These are phyloP conservation scores for Macroramphosus scolopax DNA, from an alignment of 2,797 vertebrate genomes.

Conservation along the genomic window DNA sequence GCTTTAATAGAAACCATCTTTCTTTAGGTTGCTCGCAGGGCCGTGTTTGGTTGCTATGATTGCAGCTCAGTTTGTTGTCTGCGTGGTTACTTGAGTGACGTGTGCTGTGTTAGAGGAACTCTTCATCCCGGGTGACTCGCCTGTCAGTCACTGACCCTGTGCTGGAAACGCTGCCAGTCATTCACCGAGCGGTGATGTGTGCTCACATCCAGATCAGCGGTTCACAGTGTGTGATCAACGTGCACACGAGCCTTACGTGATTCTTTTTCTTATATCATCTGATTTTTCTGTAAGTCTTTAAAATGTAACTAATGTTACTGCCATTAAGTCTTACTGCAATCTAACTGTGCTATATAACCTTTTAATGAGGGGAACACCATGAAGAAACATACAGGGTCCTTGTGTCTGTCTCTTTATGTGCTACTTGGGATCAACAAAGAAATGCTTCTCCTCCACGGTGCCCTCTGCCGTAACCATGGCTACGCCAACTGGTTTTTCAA, in stretches of 20 bases:
- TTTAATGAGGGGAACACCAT: conserved; percentile 2
- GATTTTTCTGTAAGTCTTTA: conserved; percentile 5
- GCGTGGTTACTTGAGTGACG: conserved; percentile 30
- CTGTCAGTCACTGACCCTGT: conserved; percentile 45
- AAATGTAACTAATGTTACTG: conserved; percentile 14
- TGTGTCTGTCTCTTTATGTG: conserved; percentile 41
- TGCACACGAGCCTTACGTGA: no score
- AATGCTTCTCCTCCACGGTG: conserved; percentile 69
- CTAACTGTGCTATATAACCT: conserved; percentile 9
- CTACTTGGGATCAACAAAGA: conserved; percentile 56
- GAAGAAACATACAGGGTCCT: conserved; percentile 2
- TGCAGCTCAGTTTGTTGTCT: conserved; percentile 1
- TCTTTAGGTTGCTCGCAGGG: no score
- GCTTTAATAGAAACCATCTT: no score
- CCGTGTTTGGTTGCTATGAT: no score
- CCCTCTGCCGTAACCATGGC: conserved; percentile 77
- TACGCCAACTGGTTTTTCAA: conserved; percentile 89
- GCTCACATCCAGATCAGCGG: no score
- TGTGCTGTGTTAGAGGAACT: conserved; percentile 23
- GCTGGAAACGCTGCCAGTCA: conserved; percentile 20
- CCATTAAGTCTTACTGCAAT: conserved; percentile 2
- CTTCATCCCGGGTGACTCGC: conserved; percentile 40
- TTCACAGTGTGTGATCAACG: no score
- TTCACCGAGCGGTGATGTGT: neutral
- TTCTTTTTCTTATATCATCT: conserved; percentile 7